These are phyloP conservation scores for Scaptomyza polygonia DNA, from an alignment of 2,888 invertebrate genomes.

Conservation along the genomic window DNA sequence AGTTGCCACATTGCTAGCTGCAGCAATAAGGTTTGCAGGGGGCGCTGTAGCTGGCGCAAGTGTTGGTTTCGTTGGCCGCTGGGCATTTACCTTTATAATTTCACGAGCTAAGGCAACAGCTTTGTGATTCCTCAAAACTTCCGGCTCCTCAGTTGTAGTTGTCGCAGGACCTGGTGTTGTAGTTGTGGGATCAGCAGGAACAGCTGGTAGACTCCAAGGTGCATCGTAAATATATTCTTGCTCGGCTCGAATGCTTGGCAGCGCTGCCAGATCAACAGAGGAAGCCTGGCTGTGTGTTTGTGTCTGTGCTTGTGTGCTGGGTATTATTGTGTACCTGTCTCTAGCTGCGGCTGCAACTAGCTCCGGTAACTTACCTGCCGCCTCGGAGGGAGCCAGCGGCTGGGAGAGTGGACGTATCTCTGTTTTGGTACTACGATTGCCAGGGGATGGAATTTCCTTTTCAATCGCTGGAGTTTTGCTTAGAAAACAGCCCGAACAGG, in stretches of 20 bases:
- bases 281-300: constrained; percentile 1
- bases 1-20: neutral
- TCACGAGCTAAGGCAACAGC: constrained; percentile 7
- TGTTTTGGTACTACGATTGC: constrained; percentile 42
- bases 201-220: neutral
- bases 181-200: neutral
- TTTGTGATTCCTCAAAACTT: constrained; percentile 13
- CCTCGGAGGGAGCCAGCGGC: constrained; percentile 31
- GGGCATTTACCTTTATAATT: constrained; percentile 7
- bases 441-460: neutral
- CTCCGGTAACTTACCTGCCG: constrained; percentile 35
- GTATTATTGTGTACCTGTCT: constrained; percentile 3
- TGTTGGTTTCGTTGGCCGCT: neutral
- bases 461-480: constrained; percentile 31
- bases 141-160: neutral
- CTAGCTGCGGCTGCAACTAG: neutral
- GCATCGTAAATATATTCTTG: neutral
- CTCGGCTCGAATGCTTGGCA: constrained; percentile 6
- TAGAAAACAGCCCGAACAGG: constrained; percentile 79
- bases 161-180: neutral
- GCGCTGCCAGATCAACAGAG: neutral
- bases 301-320: constrained; percentile 16
- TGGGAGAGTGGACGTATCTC: constrained; percentile 67
- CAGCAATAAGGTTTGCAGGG: neutral
- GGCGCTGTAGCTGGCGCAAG: neutral